Conservation (phyloP, 37 sponge, comb jelly and placozoan genomes). For the Corticium candelabrum region DNA sequence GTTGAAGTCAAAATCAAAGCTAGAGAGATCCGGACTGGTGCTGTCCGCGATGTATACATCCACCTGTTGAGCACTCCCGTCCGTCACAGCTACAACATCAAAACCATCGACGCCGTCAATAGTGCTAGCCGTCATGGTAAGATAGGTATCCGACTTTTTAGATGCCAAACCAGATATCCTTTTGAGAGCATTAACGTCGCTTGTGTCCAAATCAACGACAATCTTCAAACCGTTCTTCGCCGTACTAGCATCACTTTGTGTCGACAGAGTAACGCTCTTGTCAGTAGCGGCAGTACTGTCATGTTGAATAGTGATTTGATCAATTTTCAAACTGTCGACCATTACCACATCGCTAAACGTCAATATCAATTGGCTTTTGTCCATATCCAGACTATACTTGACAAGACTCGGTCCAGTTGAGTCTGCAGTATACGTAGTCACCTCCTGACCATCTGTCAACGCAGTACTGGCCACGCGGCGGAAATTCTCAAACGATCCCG, state of each 20-base stretch:
- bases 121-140: slow-evolving; percentile 46
- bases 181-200: not conserved
- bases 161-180: not conserved
- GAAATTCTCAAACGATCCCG: not conserved
- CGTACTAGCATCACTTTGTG: slow-evolving; percentile 24
- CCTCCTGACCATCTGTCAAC: not conserved
- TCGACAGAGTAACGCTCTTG: not conserved
- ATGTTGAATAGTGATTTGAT: not conserved
- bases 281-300: not conserved
- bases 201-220: not conserved
- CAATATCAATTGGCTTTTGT: slow-evolving; percentile 31
- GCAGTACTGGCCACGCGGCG: no score
- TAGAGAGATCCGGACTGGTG: slow-evolving; percentile 42
- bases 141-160: slow-evolving; percentile 22
- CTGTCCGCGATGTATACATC: slow-evolving; percentile 38
- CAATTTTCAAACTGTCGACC: not conserved
- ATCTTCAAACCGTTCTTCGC: not conserved
- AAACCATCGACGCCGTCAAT: slow-evolving; percentile 62
- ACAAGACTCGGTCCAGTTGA: slow-evolving; percentile 30
- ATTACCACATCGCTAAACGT: slow-evolving; percentile 60
- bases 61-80: slow-evolving; percentile 19
- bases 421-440: slow-evolving; percentile 23
- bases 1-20: slow-evolving; percentile 57
- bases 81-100: slow-evolving; percentile 42
- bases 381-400: slow-evolving; percentile 39